Percentiles rank a stretch among this genome's conserved stretches.
These are phyloP conservation scores for Bombus sylvicola DNA, from an alignment of 1,140 invertebrate species.

Conservation along the genomic window DNA sequence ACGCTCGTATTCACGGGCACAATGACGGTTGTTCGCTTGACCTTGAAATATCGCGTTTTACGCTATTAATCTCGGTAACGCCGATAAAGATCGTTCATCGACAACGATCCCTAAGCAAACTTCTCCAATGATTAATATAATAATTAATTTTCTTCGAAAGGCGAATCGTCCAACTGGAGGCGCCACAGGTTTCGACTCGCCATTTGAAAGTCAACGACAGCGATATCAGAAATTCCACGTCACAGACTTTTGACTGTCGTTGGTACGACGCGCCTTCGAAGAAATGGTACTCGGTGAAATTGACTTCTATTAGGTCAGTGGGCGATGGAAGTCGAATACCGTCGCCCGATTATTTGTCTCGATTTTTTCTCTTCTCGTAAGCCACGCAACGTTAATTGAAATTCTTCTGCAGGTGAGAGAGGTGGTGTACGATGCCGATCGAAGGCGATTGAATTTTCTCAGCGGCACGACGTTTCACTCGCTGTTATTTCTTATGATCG, in stretches of 20 bases:
- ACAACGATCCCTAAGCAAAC: neutral
- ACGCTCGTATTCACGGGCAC: neutral
- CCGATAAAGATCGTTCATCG: constrained; percentile 1
- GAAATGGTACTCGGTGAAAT: constrained; percentile 70
- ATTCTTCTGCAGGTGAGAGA: neutral
- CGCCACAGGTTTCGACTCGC: neutral
- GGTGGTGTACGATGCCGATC: neutral
- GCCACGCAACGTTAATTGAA: constrained; percentile 36
- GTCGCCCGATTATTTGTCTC: constrained; percentile 34
- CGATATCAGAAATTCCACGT: neutral
- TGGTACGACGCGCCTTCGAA: constrained; percentile 17
- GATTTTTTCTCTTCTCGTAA: neutral
- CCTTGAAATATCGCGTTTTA: neutral
- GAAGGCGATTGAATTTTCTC: constrained; percentile 22
- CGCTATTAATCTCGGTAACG: neutral
- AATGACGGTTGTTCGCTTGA: neutral
- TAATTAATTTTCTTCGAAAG: neutral
- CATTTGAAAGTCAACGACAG: constrained; percentile 6
- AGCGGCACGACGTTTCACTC: constrained; percentile 29
- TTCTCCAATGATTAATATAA: neutral
- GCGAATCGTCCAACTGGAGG: too few relatives aligned
- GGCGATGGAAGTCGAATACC: constrained; percentile 64
- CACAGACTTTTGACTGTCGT: neutral
- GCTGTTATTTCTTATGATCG: neutral
- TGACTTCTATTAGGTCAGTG: constrained; percentile 73